These are phyloP conservation scores for Saguinus midas DNA, from an alignment of 2,113 vertebrate species.

Conservation along the genomic window DNA sequence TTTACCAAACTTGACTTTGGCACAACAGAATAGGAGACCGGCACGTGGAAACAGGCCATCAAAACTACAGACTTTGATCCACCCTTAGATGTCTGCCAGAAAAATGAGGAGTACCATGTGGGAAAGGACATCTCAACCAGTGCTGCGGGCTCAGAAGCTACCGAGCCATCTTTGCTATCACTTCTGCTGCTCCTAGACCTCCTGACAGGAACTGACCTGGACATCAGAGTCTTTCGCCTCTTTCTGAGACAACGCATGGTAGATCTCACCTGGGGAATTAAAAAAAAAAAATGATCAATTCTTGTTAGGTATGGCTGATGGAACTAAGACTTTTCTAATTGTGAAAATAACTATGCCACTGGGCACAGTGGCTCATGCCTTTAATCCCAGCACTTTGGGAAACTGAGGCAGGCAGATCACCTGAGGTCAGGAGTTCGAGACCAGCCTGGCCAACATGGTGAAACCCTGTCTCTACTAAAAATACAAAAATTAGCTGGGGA, in stretches of 20 bases:
- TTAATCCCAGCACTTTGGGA: too few species aligned
- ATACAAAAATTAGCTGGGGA: too few species aligned
- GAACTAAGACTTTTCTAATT: neutral
- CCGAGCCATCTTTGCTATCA: fast-evolving
- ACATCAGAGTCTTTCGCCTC: constrained; percentile 55
- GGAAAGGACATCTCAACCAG: neutral
- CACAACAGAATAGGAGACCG: neutral
- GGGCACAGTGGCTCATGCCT: too few species aligned
- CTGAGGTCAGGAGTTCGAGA: too few species aligned
- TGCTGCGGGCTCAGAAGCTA: neutral
- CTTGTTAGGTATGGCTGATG: neutral
- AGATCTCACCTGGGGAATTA: constrained; percentile 52
- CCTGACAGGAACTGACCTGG: constrained; percentile 56
- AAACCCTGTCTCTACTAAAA: too few species aligned
- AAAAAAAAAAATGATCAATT: neutral
- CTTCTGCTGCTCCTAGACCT: neutral
- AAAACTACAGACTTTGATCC: neutral
- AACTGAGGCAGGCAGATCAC: too few species aligned
- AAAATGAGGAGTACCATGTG: neutral
- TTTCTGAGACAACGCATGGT: constrained; percentile 60
- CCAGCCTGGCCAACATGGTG: too few species aligned
- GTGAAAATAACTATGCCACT: neutral
- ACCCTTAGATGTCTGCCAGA: neutral
- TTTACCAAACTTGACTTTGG: neutral
- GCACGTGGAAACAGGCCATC: neutral